Conservation (phyloP, 2,113 vertebrate genomes). For the Dissostichus mawsoni region DNA sequence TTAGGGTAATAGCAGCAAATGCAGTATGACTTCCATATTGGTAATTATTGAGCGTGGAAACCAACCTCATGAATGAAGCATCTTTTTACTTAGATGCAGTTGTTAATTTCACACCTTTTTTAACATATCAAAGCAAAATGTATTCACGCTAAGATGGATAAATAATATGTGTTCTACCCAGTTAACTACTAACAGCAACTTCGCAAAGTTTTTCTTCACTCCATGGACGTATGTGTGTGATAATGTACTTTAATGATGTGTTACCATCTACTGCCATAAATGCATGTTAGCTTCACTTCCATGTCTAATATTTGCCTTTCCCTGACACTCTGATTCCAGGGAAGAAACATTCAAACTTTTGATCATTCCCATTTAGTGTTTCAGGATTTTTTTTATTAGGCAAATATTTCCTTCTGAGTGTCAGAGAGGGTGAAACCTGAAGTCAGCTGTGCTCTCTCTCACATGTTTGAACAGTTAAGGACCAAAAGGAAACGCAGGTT, state of each 20-base stretch:
- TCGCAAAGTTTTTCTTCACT: slow-evolving; percentile 40
- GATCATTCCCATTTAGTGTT: too few species aligned
- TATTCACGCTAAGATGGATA: slow-evolving; percentile 15
- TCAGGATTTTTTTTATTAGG: slow-evolving; percentile 46
- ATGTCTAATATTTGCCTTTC: slow-evolving; percentile 8
- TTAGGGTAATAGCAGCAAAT: slow-evolving; percentile 70
- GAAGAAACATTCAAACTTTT: neutral
- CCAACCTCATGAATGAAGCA: slow-evolving; percentile 52
- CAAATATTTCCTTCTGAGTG: slow-evolving; percentile 51
- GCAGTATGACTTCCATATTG: slow-evolving; percentile 53
- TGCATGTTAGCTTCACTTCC: slow-evolving; percentile 16
- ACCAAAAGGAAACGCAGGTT: neutral
- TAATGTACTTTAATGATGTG: slow-evolving; percentile 12
- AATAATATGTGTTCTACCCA: slow-evolving; percentile 36
- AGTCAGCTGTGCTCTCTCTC: slow-evolving; percentile 28
- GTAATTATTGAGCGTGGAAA: slow-evolving; percentile 64
- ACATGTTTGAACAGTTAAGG: slow-evolving; percentile 10
- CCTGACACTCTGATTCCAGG: slow-evolving; percentile 33
- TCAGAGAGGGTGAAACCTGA: slow-evolving; percentile 25
- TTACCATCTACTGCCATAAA: slow-evolving; percentile 8
- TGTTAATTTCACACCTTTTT: slow-evolving; percentile 45
- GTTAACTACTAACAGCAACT: slow-evolving; percentile 43
- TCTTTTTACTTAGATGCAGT: slow-evolving; percentile 58
- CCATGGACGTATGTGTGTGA: neutral
- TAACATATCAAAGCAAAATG: slow-evolving; percentile 71